These are phyloP conservation scores for Alligator mississippiensis DNA, from an alignment of 2,113 vertebrate species.

Conservation along the genomic window DNA sequence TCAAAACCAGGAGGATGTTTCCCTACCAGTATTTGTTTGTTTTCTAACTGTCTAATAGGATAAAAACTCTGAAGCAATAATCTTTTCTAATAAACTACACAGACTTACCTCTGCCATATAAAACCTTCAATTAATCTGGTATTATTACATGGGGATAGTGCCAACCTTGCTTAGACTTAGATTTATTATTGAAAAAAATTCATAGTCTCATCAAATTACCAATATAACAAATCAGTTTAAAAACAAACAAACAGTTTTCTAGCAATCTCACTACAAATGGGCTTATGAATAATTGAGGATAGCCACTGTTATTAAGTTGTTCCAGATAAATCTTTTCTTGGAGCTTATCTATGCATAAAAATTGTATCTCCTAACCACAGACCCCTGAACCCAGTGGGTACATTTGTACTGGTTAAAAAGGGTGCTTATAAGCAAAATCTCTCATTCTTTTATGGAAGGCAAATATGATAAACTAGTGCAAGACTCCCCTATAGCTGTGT, in stretches of 20 bases:
- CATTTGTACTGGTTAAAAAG: not conserved
- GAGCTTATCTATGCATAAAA: not conserved
- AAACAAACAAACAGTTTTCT: constrained; percentile 62
- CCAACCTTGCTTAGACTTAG: not conserved
- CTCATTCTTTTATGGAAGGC: not conserved
- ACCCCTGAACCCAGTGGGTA: not conserved
- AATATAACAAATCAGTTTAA: constrained; percentile 64
- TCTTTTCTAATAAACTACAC: constrained; percentile 50
- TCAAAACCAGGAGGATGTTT: not conserved
- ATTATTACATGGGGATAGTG: constrained; percentile 48
- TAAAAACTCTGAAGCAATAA: constrained; percentile 57
- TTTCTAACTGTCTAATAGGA: not conserved
- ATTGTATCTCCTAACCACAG: not conserved
- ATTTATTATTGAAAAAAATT: constrained; percentile 58
- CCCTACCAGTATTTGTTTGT: not conserved
- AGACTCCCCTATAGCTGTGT: rapidly evolving
- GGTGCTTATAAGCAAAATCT: not conserved
- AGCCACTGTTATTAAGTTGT: constrained; percentile 61
- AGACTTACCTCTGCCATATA: constrained; percentile 6
- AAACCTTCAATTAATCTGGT: constrained; percentile 48
- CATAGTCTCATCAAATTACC: constrained; percentile 63
- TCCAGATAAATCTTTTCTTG: constrained; percentile 38
- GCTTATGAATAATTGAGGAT: constrained; percentile 63
- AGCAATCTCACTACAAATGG: constrained; percentile 44
- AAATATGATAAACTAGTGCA: rapidly evolving